phyloP scores from a whole-genome alignment of 2,888 invertebrate species.

The Erannis defoliaria region DNA sequence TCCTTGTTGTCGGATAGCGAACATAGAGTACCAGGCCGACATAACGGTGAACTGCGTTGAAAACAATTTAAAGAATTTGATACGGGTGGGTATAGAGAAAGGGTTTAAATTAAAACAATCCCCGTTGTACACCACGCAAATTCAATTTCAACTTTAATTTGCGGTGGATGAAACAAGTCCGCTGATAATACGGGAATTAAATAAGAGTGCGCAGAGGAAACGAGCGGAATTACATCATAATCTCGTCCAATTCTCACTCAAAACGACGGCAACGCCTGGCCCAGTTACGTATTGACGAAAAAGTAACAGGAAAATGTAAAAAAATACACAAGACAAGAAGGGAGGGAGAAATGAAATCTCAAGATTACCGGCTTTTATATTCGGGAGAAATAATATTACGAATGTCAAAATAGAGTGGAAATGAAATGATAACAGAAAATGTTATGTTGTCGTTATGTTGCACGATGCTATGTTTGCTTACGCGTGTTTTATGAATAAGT shows the following conservation, averaged over 20 bases:
- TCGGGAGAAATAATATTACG: constrained; percentile 53
- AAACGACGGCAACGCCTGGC: constrained; percentile 43
- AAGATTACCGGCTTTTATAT: constrained; percentile 58
- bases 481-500: constrained; percentile 24
- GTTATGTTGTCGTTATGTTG: constrained; percentile 19
- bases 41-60: constrained; percentile 6
- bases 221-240: constrained; percentile 56
- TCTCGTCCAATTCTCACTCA: constrained; percentile 56
- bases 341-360: constrained; percentile 45
- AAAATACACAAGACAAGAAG: constrained; percentile 44
- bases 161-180: constrained; percentile 44
- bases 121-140: constrained; percentile 34
- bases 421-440: constrained; percentile 33
- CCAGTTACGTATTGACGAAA: constrained; percentile 44
- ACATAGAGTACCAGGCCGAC: no score
- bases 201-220: constrained; percentile 51
- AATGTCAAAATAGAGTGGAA: constrained; percentile 32
- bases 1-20: no score
- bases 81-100: constrained; percentile 23
- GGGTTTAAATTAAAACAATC: constrained; percentile 40
- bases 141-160: constrained; percentile 43
- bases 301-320: constrained; percentile 48
- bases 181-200: constrained; percentile 49
- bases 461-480: constrained; percentile 27
- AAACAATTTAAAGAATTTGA: constrained; percentile 17